Conservation (phyloP, 92 coral and sea anemone genomes). For the Blastomussa wellsi region DNA sequence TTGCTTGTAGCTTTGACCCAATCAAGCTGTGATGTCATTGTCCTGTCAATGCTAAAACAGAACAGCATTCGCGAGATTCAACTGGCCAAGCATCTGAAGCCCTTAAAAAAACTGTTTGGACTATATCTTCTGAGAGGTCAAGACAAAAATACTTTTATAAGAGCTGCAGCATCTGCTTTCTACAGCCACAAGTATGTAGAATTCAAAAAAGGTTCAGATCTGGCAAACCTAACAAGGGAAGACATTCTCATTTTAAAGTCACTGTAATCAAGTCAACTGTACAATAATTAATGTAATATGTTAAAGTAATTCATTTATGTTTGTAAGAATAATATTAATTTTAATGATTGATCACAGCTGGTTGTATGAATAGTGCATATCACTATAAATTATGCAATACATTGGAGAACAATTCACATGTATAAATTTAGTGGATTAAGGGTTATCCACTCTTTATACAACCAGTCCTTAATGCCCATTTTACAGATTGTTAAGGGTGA, state of each 20-base stretch:
- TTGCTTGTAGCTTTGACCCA: conserved; percentile 27
- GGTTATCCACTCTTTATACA: too few species aligned
- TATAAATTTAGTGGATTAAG: too few species aligned
- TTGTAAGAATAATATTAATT: too few species aligned
- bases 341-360: too few species aligned
- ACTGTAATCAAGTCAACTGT: neutral
- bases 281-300: neutral
- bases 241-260: conserved; percentile 23
- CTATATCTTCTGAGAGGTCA: conserved; percentile 23
- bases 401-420: too few species aligned
- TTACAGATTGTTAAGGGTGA: too few species aligned
- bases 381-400: too few species aligned
- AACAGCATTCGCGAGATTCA: conserved; percentile 29
- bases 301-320: too few species aligned
- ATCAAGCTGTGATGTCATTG: conserved; percentile 31
- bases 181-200: conserved; percentile 18
- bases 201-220: conserved; percentile 13
- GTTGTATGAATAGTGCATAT: too few species aligned
- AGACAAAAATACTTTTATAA: conserved; percentile 12
- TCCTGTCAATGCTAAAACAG: conserved; percentile 7
- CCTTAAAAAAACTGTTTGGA: conserved; percentile 8
- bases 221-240: conserved; percentile 25
- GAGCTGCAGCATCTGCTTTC: conserved; percentile 11
- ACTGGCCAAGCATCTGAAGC: conserved; percentile 13
- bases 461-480: too few species aligned